Evolutionary conservation across 2,888 invertebrate genomes (phyloP), one percentile per base, ranked within the genome.

Genomic region (Molanna angustata): DNA sequence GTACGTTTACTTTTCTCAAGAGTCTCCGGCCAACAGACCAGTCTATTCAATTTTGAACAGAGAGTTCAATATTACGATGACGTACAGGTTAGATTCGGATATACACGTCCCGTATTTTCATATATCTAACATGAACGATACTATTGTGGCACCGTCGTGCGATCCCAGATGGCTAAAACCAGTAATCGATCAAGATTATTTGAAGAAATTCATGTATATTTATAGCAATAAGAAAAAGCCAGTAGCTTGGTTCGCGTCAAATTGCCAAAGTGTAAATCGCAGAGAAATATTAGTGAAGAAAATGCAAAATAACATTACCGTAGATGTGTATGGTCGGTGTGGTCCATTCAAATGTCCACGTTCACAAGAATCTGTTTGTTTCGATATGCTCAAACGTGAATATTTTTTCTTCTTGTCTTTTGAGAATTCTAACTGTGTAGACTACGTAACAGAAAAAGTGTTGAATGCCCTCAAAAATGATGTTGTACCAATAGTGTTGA

Each of bases 381-480:
- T 65, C 20, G 60, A 60, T 11, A 68, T 67, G 65, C 55, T 74
- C 21, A 72, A 75, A 59, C 66, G 68, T n/a, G 72, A 81, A 52
- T 86, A 86, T 64, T 83, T 80, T 64, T 86, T 86, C 64, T 85
- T 86, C 62, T 68, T 86, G 49, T 69, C 78, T 6, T 85, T 85
- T 61, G 86, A 86, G 64, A 86, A 86, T 64, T 82, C 84, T 7
- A 74, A 84, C 54, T 86, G 86, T 67, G 67, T 71, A 42, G 85
- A 86, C 65, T 86, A 86, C 65, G 80, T 86, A 32, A 85, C 85
- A 1, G 85, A 86, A 64, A 86, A 86, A 65, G 76, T 80, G 61
- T 79, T 74, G 65, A 65, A 66, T 44, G 64, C 66, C 31, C 61
- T 65, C 50, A 71, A 73, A 61, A 75, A 77, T 65, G 71, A 75